Evolutionary conservation across 2,888 invertebrate species (phyloP).

Genomic region (Meta bourneti): DNA sequence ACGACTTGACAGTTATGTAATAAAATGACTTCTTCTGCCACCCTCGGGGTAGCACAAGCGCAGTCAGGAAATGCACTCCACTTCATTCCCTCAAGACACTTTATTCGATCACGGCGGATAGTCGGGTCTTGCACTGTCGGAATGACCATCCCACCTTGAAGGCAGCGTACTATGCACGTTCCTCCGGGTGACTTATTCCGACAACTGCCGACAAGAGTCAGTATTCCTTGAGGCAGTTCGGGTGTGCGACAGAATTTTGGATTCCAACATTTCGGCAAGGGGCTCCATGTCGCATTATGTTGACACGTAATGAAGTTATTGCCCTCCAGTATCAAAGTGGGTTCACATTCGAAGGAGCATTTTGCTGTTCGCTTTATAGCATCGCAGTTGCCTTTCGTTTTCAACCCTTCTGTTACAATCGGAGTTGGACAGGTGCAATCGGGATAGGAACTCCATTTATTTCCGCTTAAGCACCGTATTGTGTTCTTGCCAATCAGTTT

Average conservation of each 20-base stretch:
- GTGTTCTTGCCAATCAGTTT: neutral
- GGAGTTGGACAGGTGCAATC: constrained; percentile 21
- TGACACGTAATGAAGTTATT: neutral
- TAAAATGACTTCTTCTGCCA: neutral
- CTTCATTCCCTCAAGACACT: neutral
- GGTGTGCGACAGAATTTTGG: neutral
- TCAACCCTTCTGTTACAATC: neutral
- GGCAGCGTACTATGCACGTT: neutral
- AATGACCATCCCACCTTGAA: neutral
- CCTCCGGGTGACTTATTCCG: neutral
- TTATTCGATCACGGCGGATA: neutral
- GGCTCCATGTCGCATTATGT: neutral
- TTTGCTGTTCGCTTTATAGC: neutral
- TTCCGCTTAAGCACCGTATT: neutral
- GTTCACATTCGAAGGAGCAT: neutral
- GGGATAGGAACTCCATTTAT: constrained; percentile 10
- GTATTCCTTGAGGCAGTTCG: neutral
- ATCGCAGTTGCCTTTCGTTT: constrained; percentile 5
- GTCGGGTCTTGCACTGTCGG: neutral
- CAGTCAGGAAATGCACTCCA: constrained; percentile 34
- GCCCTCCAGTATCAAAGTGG: neutral
- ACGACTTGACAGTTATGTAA: neutral
- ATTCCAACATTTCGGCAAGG: neutral
- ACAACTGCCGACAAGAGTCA: constrained; percentile 4
- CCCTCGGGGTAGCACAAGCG: neutral